Conservation (phyloP, 2,888 invertebrate species). For the Dicycla oo region DNA sequence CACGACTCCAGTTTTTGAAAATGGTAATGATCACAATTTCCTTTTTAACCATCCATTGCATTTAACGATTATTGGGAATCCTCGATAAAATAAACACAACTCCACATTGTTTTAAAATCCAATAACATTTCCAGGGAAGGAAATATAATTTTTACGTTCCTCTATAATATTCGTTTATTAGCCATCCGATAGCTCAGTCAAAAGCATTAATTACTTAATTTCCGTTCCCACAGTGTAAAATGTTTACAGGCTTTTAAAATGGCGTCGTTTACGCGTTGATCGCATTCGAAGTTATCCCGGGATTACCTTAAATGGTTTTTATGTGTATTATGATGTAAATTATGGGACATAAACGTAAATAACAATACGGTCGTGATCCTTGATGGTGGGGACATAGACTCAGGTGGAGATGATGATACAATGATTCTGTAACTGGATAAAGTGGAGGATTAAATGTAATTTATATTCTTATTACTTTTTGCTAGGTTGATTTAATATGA, state of each 20-base stretch:
- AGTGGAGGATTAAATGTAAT: conserved; percentile 7
- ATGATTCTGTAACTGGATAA: neutral
- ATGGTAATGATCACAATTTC: neutral
- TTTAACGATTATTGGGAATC: neutral
- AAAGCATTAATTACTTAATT: conserved; percentile 61
- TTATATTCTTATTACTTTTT: conserved; percentile 16
- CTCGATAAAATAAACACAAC: conserved; percentile 7
- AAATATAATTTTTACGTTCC: conserved; percentile 38
- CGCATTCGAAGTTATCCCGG: conserved; percentile 46
- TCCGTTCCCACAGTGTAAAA: conserved; percentile 52
- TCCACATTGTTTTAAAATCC: conserved; percentile 34
- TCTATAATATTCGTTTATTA: conserved; percentile 56
- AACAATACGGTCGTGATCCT: conserved; percentile 35
- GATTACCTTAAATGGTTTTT: conserved; percentile 54
- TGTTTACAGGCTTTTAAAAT: conserved; percentile 57
- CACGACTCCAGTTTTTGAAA: neutral
- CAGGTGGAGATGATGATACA: conserved; percentile 15
- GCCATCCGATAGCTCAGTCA: conserved; percentile 47
- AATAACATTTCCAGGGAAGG: conserved; percentile 27
- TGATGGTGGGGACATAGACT: conserved; percentile 12
- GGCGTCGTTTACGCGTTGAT: conserved; percentile 53
- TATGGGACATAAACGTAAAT: conserved; percentile 42
- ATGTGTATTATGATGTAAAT: conserved; percentile 55
- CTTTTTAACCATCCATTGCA: neutral
- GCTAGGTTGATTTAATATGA: no score